Percentiles rank a stretch among this genome's conserved stretches.
Evolutionary conservation across 2,797 vertebrate genomes (phyloP).

Genomic region (Rhabdophis nuchalis): DNA sequence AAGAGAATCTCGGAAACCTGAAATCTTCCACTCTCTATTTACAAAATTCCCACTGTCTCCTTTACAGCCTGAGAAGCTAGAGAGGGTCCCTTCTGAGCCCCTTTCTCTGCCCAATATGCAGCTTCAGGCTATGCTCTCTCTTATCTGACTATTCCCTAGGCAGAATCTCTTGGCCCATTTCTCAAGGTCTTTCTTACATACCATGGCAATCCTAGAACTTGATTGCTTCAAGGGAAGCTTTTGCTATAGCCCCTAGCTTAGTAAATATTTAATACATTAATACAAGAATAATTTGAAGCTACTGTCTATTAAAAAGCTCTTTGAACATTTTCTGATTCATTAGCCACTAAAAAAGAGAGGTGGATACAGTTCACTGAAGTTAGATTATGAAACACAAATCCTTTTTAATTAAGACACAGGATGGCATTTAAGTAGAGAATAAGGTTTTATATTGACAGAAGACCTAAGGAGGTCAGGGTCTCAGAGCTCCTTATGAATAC

Average conservation of each 20-base stretch:
- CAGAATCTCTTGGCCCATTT: not conserved
- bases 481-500: not conserved
- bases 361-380: not conserved
- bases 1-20: not conserved
- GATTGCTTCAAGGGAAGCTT: not conserved
- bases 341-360: slow-evolving; percentile 35
- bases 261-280: not conserved
- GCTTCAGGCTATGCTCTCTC: not conserved
- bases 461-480: not conserved
- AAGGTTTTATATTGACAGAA: slow-evolving; percentile 36
- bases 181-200: not conserved
- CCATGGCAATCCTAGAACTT: not conserved
- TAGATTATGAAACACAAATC: slow-evolving; percentile 11
- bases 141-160: not conserved
- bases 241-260: not conserved
- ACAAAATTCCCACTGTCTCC: not conserved
- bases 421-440: slow-evolving; percentile 20
- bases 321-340: not conserved
- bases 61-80: not conserved
- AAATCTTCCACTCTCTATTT: not conserved
- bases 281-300: slow-evolving; percentile 12
- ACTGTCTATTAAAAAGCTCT: not conserved
- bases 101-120: not conserved
- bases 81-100: not conserved
- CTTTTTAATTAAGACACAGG: slow-evolving; percentile 24